Conservation (phyloP, 1,140 invertebrate species). For the Sycobia sp. region DNA sequence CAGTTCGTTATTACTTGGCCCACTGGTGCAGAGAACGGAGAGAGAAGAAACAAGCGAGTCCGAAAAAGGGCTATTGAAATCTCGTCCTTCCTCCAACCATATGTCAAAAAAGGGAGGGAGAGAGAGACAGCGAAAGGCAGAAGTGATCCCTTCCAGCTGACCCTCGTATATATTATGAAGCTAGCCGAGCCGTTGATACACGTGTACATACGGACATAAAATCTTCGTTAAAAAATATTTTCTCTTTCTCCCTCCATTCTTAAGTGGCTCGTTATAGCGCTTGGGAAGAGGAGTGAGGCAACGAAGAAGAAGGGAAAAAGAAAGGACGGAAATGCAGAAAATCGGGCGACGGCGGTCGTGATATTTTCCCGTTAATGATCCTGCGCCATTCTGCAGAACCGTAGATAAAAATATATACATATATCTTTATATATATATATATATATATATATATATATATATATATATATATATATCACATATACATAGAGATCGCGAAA, state of each 20-base stretch:
- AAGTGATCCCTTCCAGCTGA: constrained; percentile 18
- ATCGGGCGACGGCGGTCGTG: too few species aligned
- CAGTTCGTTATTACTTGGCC: too few species aligned
- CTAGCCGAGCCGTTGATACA: neutral
- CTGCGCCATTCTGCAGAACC: too few species aligned
- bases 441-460: too few species aligned
- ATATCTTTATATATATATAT: too few species aligned
- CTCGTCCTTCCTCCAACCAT: constrained; percentile 25
- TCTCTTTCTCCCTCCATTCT: neutral
- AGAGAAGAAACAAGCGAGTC: constrained; percentile 1
- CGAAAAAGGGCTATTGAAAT: constrained; percentile 20
- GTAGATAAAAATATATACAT: too few species aligned
- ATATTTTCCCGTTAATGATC: too few species aligned
- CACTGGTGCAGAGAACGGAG: too few species aligned
- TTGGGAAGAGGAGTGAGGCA: constrained; percentile 24
- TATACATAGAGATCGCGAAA: too few species aligned
- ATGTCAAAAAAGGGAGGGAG: constrained; percentile 14
- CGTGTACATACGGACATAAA: too few species aligned
- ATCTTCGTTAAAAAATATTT: neutral
- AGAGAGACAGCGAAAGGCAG: constrained; percentile 4
- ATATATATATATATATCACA: too few species aligned
- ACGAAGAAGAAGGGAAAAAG: constrained; percentile 19
- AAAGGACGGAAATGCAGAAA: neutral
- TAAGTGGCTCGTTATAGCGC: neutral
- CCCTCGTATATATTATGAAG: constrained; percentile 7